Percentiles rank a stretch among this genome's conserved stretches.
These are phyloP conservation scores for Rhopalosiphum nymphaeae DNA, from an alignment of 2,888 invertebrate genomes.

Conservation along the genomic window DNA sequence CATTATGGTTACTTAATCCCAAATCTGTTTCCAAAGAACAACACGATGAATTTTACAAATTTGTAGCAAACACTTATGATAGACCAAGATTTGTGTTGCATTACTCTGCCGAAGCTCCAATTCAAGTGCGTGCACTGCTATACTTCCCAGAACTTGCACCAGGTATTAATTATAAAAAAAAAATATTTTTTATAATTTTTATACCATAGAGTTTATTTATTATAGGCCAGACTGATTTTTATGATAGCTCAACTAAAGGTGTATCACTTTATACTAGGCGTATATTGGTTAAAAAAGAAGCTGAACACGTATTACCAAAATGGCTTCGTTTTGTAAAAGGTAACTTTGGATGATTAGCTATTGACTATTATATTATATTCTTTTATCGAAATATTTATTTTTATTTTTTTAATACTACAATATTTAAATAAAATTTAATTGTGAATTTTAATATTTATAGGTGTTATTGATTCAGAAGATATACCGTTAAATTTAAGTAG, in stretches of 20 bases:
- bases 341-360: conserved; percentile 68
- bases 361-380: background rate
- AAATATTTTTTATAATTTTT: too few relatives aligned
- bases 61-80: conserved; percentile 87
- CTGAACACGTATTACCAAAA: conserved; percentile 91
- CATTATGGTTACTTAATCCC: conserved; percentile 93
- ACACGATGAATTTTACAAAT: conserved; percentile 94
- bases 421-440: background rate
- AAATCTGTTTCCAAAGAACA: conserved; percentile 87
- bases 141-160: conserved; percentile 96
- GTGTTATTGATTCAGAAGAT: conserved; percentile 98
- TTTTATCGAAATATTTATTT: background rate
- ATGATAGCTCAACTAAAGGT: conserved; percentile 71
- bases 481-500: conserved; percentile 97
- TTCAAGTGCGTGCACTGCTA: conserved; percentile 89
- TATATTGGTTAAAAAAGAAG: conserved; percentile 91
- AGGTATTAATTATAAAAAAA: conserved; percentile 68
- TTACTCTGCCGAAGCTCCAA: conserved; percentile 92
- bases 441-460: conserved; percentile 70
- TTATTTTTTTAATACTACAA: background rate
- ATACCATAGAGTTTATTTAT: conserved; percentile 13
- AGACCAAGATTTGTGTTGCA: conserved; percentile 90
- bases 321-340: conserved; percentile 97
- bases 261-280: conserved; percentile 93
- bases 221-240: conserved; percentile 58